Evolutionary conservation across 2,797 vertebrate species (phyloP), one percentile per base, ranked within the genome.

Genomic region (Simalia tracyae): DNA sequence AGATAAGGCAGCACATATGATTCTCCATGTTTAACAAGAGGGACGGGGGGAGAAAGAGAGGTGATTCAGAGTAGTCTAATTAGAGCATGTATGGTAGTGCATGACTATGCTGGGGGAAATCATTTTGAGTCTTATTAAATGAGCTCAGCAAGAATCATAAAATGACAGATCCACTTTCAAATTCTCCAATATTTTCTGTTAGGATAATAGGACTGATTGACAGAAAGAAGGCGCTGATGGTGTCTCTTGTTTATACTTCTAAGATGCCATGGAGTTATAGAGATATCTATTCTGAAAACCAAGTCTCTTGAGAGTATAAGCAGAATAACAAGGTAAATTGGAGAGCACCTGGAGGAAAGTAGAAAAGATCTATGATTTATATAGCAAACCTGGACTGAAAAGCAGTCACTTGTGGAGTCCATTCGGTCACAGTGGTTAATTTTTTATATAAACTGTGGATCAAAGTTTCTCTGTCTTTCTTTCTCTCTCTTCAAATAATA

Each of bases 231-330:
- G 56, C 63, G 63, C 8, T 95, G 93, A 91, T 92, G 94, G 95
- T 96, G 92, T 96, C 96, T 97, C 96, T 97, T 96, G 89, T 96
- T 97, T 95, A 95, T 94, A 91, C 72, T 96, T 97, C 91, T 95
- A 96, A 97, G 97, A 92, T 84, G 92, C 36, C 64, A 92, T 92
- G 96, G 26, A 8, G 87, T 56, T 93, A 93, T 87, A 96, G 91
- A 96, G 95, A 95, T 97, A 97, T 90, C 1, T 26, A 89, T 95
- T 96, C 94, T 95, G 90, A 96, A 97, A 96, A 94, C 91, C 89
- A 87, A 93, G 56, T 66, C 94, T 95, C 91, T 93, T 89, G 88
- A 90, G 93, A 11, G 90, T 95, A 90, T 66, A 89, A 31, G 31
- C 93, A 17, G 36, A 95, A 94, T 92, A 96, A 95, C 89, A 94